Base-by-base conservation (phyloP, 2,113 vertebrate species). In the Pristiophorus japonicus region DNA sequence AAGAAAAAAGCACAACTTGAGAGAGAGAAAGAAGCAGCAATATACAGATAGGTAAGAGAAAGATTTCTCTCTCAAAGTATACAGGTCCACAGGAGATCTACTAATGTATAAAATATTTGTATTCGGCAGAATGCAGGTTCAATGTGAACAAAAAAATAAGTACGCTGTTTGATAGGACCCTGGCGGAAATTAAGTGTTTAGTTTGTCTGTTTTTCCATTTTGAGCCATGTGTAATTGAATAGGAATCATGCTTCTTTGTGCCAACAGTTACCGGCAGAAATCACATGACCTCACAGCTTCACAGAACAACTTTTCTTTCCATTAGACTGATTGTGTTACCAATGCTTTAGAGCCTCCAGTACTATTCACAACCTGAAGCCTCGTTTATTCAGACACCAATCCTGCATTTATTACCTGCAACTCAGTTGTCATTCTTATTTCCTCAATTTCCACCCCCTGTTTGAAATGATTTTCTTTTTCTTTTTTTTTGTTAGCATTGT, bases 271-370 rank as follows among this genome's bases (percentile, higher is more conserved):
- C n/a, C n/a, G n/a, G n/a, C n/a, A n/a, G n/a, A n/a, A 90, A 90
- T 62, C 87, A 59, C 51, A 59, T 94, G 91, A 67, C 65, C 65
- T 94, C 66, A 66, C 91, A 70, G 66, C 24, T 94, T 94, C 93
- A 65, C 93, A 70, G 88, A 92, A 42, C 66, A 47, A 67, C 66
- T 70, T 94, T 34, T 94, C 93, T 70, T 94, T 94, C 92, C 66
- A 94, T 94, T 94, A 70, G 45, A 51, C 88, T 92, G 88, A 63
- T 92, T 63, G 88, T 63, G 59, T 92, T 92, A 94, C 63, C 66
- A 94, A 47, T 94, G 93, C 42, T 70, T 27, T 47, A 67, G 2
- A 94, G 27, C 42, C 24, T 47, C 27, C 65, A 34, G 10, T 94
- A 67, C 93, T 70, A 47, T 94, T 70, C 20, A 70, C 93, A 94